Percentiles rank a stretch among this genome's conserved stretches.
Evolutionary conservation across 2,888 invertebrate genomes (phyloP).

Genomic region (Blastobasis adustella): DNA sequence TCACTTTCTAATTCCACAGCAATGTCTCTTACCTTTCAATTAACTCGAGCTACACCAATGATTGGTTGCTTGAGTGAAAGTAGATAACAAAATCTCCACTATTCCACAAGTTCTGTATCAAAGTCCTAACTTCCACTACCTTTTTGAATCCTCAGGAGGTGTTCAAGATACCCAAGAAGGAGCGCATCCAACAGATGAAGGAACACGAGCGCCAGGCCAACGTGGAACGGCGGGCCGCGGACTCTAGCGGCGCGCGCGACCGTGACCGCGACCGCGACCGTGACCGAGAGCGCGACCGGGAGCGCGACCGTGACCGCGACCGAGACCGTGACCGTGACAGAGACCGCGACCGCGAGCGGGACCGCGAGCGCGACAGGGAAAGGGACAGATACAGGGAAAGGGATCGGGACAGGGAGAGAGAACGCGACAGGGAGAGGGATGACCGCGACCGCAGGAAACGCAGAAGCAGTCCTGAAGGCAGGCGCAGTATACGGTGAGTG

Average conservation of each 20-base stretch:
- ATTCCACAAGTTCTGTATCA: no score
- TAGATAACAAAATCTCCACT: no score
- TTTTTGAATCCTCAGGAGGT: conserved; percentile 54
- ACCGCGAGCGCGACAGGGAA: conserved; percentile 34
- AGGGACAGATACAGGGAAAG: conserved; percentile 23
- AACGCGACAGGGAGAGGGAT: conserved; percentile 44
- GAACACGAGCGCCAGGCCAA: conserved; percentile 95
- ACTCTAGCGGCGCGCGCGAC: conserved; percentile 58
- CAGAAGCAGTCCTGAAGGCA: conserved; percentile 57
- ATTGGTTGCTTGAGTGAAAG: no score
- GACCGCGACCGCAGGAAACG: conserved; percentile 60
- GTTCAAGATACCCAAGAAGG: conserved; percentile 95
- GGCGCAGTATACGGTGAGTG: conserved; percentile 57
- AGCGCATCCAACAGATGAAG: conserved; percentile 95
- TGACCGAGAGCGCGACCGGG: conserved; percentile 34
- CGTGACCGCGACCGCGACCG: conserved; percentile 42
- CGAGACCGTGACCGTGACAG: conserved; percentile 42
- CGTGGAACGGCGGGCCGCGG: conserved; percentile 64
- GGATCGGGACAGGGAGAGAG: conserved; percentile 31
- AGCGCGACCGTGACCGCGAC: conserved; percentile 28
- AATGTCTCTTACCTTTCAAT: no score
- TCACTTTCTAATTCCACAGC: no score
- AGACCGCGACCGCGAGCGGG: conserved; percentile 41
- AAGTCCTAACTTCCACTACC: neutral
- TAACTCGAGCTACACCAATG: no score